Evolutionary conservation across 2,888 invertebrate genomes (phyloP).

Genomic region (Yponomeuta cagnagella): DNA sequence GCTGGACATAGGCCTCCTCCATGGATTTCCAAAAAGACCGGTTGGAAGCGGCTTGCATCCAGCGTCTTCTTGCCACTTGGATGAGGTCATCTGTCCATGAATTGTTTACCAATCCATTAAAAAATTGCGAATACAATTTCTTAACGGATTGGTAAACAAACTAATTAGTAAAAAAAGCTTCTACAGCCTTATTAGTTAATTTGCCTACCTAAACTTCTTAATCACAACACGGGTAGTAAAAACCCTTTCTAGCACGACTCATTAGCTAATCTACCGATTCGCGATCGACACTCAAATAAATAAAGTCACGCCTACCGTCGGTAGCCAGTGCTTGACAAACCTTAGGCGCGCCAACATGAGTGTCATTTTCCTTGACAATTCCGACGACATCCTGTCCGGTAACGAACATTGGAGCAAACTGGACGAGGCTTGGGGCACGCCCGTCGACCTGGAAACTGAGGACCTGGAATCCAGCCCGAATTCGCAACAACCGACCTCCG

Average conservation of each 20-base stretch:
- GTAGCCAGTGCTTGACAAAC: neutral
- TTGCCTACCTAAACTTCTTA: neutral
- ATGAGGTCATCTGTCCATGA: no score
- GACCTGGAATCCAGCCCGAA: slow-evolving; percentile 42
- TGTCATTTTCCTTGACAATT: slow-evolving; percentile 2
- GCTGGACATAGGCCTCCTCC: no score
- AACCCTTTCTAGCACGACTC: neutral
- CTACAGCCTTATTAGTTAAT: neutral
- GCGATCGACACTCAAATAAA: neutral
- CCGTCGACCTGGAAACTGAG: slow-evolving; percentile 58
- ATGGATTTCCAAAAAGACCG: no score
- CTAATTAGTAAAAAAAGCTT: no score
- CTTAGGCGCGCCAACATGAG: neutral
- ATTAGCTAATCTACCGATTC: neutral
- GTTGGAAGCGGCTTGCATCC: no score
- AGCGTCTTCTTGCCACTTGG: no score
- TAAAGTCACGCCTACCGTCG: neutral
- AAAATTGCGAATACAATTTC: no score
- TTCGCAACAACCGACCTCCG: slow-evolving; percentile 50
- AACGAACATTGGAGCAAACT: slow-evolving; percentile 59
- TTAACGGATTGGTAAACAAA: no score
- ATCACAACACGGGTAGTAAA: neutral
- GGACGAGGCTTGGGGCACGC: slow-evolving; percentile 56
- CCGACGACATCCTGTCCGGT: slow-evolving; percentile 27
- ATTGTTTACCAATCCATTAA: no score